phyloP scores from a whole-genome alignment of 1,140 invertebrate genomes.

The Tenebrio molitor region DNA sequence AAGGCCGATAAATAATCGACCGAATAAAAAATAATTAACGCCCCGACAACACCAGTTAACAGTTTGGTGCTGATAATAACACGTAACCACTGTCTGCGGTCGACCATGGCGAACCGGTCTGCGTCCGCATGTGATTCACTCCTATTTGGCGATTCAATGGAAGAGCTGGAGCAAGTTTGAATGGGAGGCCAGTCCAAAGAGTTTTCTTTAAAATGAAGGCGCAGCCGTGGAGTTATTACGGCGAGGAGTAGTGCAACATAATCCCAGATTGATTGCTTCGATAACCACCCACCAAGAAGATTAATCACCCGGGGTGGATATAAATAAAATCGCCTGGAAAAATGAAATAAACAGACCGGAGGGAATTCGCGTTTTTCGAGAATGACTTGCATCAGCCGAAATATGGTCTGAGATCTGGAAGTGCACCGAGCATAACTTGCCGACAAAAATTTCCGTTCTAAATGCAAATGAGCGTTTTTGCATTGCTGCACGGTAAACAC shows the following conservation, averaged over 20 bases:
- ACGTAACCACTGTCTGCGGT: conserved; percentile 1
- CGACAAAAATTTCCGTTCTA: too few relatives aligned
- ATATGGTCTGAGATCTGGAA: too few relatives aligned
- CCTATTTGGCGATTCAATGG: neutral
- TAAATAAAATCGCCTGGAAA: conserved; percentile 17
- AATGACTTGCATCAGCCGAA: conserved; percentile 7
- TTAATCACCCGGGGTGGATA: conserved; percentile 26
- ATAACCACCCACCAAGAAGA: conserved; percentile 29
- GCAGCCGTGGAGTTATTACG: conserved; percentile 10
- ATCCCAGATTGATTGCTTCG: conserved; percentile 29
- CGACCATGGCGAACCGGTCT: conserved; percentile 1
- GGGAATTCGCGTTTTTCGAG: neutral
- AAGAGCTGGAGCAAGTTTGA: conserved; percentile 1
- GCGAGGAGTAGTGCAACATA: conserved; percentile 9
- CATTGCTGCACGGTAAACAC: too few relatives aligned
- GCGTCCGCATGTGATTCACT: neutral
- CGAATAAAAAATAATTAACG: conserved; percentile 29
- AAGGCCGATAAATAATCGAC: conserved; percentile 9
- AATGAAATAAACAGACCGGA: conserved; percentile 1
- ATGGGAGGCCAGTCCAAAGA: neutral
- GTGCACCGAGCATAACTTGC: too few relatives aligned
- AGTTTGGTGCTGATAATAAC: neutral
- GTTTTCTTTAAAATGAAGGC: neutral
- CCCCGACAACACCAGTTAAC: conserved; percentile 14
- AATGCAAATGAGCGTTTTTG: too few relatives aligned